Base-by-base conservation (phyloP, 2,797 vertebrate genomes). In the Gastrophryne carolinensis region DNA sequence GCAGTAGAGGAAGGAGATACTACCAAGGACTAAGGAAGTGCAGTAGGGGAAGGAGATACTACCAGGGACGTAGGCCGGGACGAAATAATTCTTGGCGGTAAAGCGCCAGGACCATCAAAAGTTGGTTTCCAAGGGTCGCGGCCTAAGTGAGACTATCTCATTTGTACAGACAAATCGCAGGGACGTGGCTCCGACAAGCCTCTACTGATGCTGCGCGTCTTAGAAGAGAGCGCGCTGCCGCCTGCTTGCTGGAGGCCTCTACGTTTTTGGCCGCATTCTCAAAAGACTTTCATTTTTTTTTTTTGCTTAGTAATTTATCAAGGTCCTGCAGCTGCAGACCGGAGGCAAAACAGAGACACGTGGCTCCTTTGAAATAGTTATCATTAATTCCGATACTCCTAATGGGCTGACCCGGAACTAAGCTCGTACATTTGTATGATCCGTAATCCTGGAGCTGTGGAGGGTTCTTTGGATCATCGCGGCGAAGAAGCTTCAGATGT, bases 191-290 rank as follows among this genome's bases (percentile, higher is more conserved):
- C 21, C 21, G 26, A 39, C n/a, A 58, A 34, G 54, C 30, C 24
- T 12, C 58, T 23, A 5, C 11, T 21, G 15, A 23, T 11, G 12
- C 7, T 7, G 30, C 5, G 27, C 32, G 17, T 19, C 39, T 52
- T 3, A 12, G 17, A 41, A 13, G 21, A n/a, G n/a, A n/a, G 12
- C 15, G 63, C 30, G 19, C 11, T 34, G n/a, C 29, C 47, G 41
- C 52, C 30, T 34, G 12, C 3, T 23, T 15, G 63, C 47, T 65
- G 12, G 26, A 32, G 41, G 41, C 39, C 17, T 49, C 11, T 49
- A 27, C 3, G n/a, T 24, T 66, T 66, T 66, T 66, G 63, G 63
- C 29, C 26, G 29, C 52, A 47, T 52, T 47, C 63, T 66, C 63
- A 52, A 66, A 66, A 29, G 21, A 35, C 30, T 66, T 65, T 27